Evolutionary conservation across 2,113 vertebrate genomes (phyloP), one percentile per base, ranked within the genome.

Genomic region (Myocastor coypus): DNA sequence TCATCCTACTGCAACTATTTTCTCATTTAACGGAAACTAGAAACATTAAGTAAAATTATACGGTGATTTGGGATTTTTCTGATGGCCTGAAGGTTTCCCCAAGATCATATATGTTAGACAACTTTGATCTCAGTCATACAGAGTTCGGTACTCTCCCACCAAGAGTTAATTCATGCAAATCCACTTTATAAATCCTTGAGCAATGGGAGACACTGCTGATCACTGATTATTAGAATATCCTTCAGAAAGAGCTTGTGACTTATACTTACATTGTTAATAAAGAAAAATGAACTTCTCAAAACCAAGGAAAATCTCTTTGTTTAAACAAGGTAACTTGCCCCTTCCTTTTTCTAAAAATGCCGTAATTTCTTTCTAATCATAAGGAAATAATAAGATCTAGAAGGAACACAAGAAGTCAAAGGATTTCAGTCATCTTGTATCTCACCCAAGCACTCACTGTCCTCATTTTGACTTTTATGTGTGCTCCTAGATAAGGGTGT

Each of bases 31-130:
- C 28, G 2, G 87, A 81, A 61, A 61, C 19, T 84, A 78, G 34
- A 85, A 94, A 85, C 3, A 59, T 61, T 78, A 92, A 50, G 28
- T 68, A 87, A 77, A 92, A 61, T 78, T 46, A 30, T 64, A 77
- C 32, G 14, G 52, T n/a, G 7, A 89, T 94, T 55, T 87, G 75
- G 75, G 55, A 26, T 71, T 32, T 91, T 91, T 92, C 89, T 89
- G 81, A 87, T 92, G 40, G 17, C 40, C 50, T 69, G 26, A 92
- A 83, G 37, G 32, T 5, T 26, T 85, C 19, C 55, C 90, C 20
- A 94, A 92, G 75, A 34, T 78, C 34, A 22, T 17, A 88, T 37
- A 20, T 50, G 1, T 83, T 88, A 83, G 22, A 32, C 85, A 96
- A 63, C 13, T 59, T 87, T 52, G 1, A 8, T 80, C 22, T 32